Percentiles rank a stretch among this genome's conserved stretches.
phyloP scores from a whole-genome alignment of 2,797 vertebrate species.

The Notolabrus celidotus region DNA sequence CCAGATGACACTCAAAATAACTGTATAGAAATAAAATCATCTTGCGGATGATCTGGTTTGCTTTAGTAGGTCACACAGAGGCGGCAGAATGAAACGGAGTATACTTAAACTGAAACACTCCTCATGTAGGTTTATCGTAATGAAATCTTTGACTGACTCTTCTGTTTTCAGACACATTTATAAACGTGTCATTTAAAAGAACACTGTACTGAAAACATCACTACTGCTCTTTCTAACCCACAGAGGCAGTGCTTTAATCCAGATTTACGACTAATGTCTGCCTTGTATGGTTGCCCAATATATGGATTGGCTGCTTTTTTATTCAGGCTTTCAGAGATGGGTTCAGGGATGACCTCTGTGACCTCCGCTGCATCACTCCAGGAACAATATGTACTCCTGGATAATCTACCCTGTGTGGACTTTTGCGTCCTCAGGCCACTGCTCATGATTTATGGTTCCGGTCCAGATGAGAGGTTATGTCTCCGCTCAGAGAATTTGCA shows the following conservation, averaged over 20 bases:
- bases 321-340: slow-evolving; percentile 32
- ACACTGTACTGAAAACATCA: background rate
- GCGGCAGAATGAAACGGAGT: background rate
- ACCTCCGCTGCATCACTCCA: slow-evolving; percentile 14
- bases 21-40: background rate
- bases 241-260: slow-evolving; percentile 52
- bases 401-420: background rate
- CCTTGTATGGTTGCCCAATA: slow-evolving; percentile 36
- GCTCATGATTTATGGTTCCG: slow-evolving; percentile 10
- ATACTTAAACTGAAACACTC: background rate
- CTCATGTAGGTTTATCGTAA: no score
- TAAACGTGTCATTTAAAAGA: no score
- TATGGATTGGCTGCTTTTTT: slow-evolving; percentile 36
- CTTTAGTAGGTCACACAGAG: background rate
- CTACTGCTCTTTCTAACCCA: slow-evolving; percentile 28
- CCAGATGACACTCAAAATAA: background rate
- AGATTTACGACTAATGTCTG: slow-evolving; percentile 55
- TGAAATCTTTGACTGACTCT: background rate
- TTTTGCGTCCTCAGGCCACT: background rate
- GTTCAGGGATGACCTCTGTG: slow-evolving; percentile 22
- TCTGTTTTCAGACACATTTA: background rate
- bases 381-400: background rate
- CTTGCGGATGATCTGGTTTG: background rate
- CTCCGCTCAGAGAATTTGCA: background rate
- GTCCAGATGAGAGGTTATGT: slow-evolving; percentile 1